phyloP scores from a whole-genome alignment of 1,140 invertebrate genomes.

The Tenebrio molitor region DNA sequence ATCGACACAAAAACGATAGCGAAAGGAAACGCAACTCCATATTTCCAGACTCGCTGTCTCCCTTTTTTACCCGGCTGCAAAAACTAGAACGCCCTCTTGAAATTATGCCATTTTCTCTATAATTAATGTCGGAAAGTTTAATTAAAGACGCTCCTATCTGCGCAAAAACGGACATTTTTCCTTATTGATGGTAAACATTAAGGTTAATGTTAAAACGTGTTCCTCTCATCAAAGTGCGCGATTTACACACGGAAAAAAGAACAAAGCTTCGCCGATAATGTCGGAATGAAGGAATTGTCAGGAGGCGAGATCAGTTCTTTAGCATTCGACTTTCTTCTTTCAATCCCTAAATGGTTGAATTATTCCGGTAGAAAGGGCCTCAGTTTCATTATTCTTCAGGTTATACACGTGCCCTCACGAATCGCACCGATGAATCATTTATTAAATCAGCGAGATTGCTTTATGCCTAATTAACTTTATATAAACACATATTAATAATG shows the following conservation, averaged over 20 bases:
- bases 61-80: neutral
- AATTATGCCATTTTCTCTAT: conserved; percentile 28
- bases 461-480: conserved; percentile 19
- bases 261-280: conserved; percentile 19
- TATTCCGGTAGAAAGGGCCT: conserved; percentile 32
- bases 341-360: conserved; percentile 32
- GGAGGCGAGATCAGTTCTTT: conserved; percentile 23
- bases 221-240: conserved; percentile 3
- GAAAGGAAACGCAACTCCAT: conserved; percentile 20
- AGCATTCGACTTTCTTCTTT: conserved; percentile 31
- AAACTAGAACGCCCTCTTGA: neutral
- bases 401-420: conserved; percentile 31
- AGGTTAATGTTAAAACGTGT: conserved; percentile 9
- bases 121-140: conserved; percentile 30
- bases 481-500: conserved; percentile 10
- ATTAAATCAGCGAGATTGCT: conserved; percentile 12
- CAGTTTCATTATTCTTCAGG: conserved; percentile 35
- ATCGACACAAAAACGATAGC: conserved; percentile 37
- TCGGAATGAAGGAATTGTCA: conserved; percentile 22
- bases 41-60: conserved; percentile 32
- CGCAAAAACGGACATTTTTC: conserved; percentile 3
- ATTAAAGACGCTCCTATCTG: conserved; percentile 11
- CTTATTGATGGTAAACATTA: conserved; percentile 36
- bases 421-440: conserved; percentile 12
- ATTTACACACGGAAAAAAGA: conserved; percentile 25